Percentiles rank a stretch among this genome's conserved stretches.
Conservation (phyloP, 1,140 invertebrate genomes). For the Melipona quadrifasciata region DNA sequence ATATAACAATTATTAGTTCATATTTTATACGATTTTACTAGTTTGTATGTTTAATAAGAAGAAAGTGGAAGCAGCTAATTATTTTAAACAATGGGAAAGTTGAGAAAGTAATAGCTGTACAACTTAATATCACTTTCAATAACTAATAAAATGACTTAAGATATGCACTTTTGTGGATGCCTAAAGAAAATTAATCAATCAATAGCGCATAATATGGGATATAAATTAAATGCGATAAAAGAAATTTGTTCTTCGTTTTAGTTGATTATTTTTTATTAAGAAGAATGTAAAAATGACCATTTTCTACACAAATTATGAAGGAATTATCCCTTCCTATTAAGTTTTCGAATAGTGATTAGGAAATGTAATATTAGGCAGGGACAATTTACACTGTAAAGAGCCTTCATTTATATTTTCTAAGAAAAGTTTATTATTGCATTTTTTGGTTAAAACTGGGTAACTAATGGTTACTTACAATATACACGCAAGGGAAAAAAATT, state of each 20-base stretch:
- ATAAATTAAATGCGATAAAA: slow-evolving; percentile 17
- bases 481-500: slow-evolving; percentile 54
- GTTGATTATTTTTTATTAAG: slow-evolving; percentile 11
- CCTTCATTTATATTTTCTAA: slow-evolving; percentile 64
- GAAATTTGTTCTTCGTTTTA: background rate
- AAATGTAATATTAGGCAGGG: slow-evolving; percentile 27
- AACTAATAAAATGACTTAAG: slow-evolving; percentile 2
- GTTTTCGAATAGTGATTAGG: slow-evolving; percentile 38
- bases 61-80: slow-evolving; percentile 14
- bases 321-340: slow-evolving; percentile 11
- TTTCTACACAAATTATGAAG: slow-evolving; percentile 21
- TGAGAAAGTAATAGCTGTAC: slow-evolving; percentile 18
- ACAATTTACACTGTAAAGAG: slow-evolving; percentile 55
- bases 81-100: background rate
- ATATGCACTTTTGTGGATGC: slow-evolving; percentile 46
- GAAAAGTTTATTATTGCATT: slow-evolving; percentile 38
- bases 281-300: slow-evolving; percentile 11
- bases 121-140: slow-evolving; percentile 10
- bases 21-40: slow-evolving; percentile 42
- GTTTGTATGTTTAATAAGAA: slow-evolving; percentile 35
- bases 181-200: slow-evolving; percentile 45
- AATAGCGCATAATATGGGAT: slow-evolving; percentile 38
- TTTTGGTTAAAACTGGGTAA: slow-evolving; percentile 51
- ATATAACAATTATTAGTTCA: slow-evolving; percentile 35
- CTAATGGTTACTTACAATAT: slow-evolving; percentile 52